Evolutionary conservation across 2,797 vertebrate genomes (phyloP), one percentile per base, ranked within the genome.

Genomic region (Orestias chungarensis): DNA sequence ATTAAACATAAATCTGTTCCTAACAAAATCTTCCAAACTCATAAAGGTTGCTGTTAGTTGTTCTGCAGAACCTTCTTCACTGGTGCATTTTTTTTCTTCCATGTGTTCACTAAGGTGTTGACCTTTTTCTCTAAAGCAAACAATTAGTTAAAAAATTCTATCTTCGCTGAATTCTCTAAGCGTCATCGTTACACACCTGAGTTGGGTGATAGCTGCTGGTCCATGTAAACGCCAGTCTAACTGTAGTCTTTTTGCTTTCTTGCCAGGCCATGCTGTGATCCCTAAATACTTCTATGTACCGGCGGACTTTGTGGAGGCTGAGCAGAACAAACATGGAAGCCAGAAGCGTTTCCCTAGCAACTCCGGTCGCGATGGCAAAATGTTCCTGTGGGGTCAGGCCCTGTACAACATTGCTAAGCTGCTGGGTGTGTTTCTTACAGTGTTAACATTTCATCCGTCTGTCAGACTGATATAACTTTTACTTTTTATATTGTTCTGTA

Each of bases 281-380:
- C 97, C 98, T 18, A 98, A 96, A 88, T 99, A 99, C 87, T 99
- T 96, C 91, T 94, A 98, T 0, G 97, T 98, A 61, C 97, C 98
- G 0, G 96, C 96, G 38, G 97, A 96, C 89, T 99, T 99, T 82
- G 96, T 98, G 84, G 97, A 98, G 81, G 86, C 86, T 11, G 98
- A 99, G 61, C 97, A 98, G 91, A 95, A 75, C 89, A 96, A 93
- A 71, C 95, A 95, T 0, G 97, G 96, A 65, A 99, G 96, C 89
- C 98, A 99, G 92, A 95, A 96, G 85, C 95, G 97, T 64, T 99
- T 97, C 92, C 97, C 98, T 18, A 99, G 97, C 84, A 99, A 97
- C 93, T 95, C 71, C 3, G 98, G 97, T 29, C 94, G 95, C 0
- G 98, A 99, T 15, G 97, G 97, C 43, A 96, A 93, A 85, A 70